phyloP scores from a whole-genome alignment of 2,113 vertebrate genomes.

The Nasalis larvatus region DNA sequence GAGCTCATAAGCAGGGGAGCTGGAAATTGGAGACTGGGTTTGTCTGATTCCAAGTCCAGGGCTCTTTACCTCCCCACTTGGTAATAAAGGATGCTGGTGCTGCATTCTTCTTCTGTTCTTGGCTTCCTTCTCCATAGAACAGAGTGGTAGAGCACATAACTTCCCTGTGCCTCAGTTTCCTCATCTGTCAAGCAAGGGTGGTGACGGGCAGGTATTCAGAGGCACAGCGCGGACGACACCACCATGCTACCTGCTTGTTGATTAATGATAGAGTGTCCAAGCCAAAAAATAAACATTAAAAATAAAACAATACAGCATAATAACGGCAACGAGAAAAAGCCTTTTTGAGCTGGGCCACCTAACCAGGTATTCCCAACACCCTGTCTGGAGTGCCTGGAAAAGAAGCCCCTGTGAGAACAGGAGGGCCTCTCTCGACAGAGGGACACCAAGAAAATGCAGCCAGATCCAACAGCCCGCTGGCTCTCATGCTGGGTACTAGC shows the following conservation, averaged over 20 bases:
- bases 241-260: too few species aligned
- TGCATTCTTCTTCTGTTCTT: background rate
- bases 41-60: background rate
- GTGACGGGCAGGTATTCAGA: background rate
- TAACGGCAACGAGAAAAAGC: too few species aligned
- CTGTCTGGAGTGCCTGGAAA: background rate
- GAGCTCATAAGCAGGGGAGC: background rate
- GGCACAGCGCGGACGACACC: background rate
- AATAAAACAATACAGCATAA: too few species aligned
- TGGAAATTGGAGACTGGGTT: background rate
- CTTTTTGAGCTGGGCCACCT: background rate
- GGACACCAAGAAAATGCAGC: too few species aligned
- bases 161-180: background rate
- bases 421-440: background rate
- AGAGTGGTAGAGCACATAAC: background rate
- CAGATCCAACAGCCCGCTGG: background rate
- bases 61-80: background rate
- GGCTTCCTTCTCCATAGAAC: background rate
- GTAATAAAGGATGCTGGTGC: background rate
- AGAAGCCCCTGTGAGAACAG: background rate
- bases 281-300: too few species aligned
- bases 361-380: background rate
- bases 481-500: too few species aligned
- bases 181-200: background rate
- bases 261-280: too few species aligned